Conservation (phyloP, 2,113 vertebrate species). For the Lasiurus cinereus region DNA sequence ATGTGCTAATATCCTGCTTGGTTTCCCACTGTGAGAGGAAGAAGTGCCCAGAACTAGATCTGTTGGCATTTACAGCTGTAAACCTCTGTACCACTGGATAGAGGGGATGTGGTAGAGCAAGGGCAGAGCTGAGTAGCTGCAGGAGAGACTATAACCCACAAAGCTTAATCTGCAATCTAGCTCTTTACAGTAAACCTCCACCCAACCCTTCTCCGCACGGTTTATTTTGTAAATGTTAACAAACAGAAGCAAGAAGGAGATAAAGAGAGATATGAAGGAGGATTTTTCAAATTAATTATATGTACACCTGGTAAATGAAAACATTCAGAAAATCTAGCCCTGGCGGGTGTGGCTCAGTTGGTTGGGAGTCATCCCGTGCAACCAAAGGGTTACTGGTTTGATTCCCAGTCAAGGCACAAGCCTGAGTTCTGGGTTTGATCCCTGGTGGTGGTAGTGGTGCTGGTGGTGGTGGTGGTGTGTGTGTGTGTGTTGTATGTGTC, state of each 20-base stretch:
- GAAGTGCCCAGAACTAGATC: not conserved
- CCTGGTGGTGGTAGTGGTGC: no score
- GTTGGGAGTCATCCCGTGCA: not conserved
- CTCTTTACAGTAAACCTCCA: not conserved
- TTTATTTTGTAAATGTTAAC: not conserved
- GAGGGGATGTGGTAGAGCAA: no score
- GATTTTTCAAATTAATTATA: not conserved
- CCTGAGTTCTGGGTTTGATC: no score
- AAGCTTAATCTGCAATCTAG: not conserved
- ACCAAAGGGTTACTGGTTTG: not conserved
- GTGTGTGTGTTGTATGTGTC: no score
- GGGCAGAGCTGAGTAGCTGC: not conserved
- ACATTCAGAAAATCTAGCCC: not conserved
- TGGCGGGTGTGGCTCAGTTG: not conserved
- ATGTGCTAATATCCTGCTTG: not conserved
- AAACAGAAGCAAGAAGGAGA: not conserved
- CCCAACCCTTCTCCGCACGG: not conserved
- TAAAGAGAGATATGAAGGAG: not conserved
- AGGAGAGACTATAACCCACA: not conserved
- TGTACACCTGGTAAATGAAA: not conserved
- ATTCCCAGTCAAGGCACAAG: not conserved
- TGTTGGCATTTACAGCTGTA: no score
- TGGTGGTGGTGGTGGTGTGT: no score
- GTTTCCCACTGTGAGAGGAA: not conserved
- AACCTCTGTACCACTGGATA: no score